Base-by-base conservation (phyloP, 2,113 vertebrate species). In the Edolisoma coerulescens region DNA sequence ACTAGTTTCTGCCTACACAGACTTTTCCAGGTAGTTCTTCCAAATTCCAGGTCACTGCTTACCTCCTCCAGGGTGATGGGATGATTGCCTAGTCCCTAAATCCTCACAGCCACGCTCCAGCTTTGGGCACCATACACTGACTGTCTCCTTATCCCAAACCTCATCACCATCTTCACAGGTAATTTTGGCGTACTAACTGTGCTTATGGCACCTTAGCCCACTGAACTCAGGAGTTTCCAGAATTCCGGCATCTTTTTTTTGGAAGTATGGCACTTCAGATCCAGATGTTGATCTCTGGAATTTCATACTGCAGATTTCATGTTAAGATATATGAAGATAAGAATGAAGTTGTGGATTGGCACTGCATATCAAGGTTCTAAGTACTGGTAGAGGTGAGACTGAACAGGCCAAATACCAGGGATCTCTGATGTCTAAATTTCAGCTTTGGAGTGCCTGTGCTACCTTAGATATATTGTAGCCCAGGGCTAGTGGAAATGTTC, bases 141-240 rank as follows among this genome's bases (percentile, higher is more conserved):
- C 3, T 7, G 42, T 49, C 39, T 59, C 28, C 37, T 35, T 56
- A 27, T 68, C 7, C 26, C 37, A 18, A 22, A 37, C 16, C 16
- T 71, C 56, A 61, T 12, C 0, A 0, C 17, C 28, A 16, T 26
- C 27, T 16, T 60, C 35, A 61, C 30, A n/a, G 1, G 0, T 22
- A 56, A 50, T n/a, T 44, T n/a, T 35, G 24, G 19, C 70, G 47
- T 24, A n/a, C 24, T 35, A n/a, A 37, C 5, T 2, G 18, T 61
- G 24, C 5, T 88, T 53, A 70, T 9, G 20, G 33, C 39, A 49
- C 14, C 15, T 61, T 39, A 53, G 22, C 7, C 22, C 6, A 7
- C 20, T 12, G 13, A 78, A 73, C 35, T 60, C 23, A 10, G 14
- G 10, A 57, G 44, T 49, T 54, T 81, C 59, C 21, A 56, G 49